Base-by-base conservation (phyloP, 2,888 invertebrate genomes). In the Strigamia crassipes region DNA sequence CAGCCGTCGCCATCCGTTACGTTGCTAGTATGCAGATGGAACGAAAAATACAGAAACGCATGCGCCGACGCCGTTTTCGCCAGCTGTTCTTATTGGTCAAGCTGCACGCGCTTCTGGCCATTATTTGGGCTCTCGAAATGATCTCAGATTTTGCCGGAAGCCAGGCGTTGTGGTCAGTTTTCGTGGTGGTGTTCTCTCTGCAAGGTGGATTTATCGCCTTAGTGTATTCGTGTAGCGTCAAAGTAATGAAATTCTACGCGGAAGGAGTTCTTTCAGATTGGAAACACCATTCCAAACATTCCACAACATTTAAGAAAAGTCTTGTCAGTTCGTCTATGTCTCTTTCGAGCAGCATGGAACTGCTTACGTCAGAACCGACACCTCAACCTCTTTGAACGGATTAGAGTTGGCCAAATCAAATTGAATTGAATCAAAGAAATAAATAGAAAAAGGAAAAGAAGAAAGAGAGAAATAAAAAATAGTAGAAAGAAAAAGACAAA, bases 181-280 rank as follows among this genome's bases (percentile, higher is more conserved):
- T 81, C 42, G 81, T 81, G 18, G 66, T 81, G 31, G 73, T 18
- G 18, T 81, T 73, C 23, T 81, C 81, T 10, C 41, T 81, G n/a
- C 81, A 81, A 38, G 81, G 81, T 46, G 81, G 81, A 73, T 31
- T 81, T 18, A 73, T 81, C 21, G 81, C 81, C 21, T 66, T 81
- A 18, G 73, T 81, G 38, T 81, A 81, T 73, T 23, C 81, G 73
- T 81, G 81, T 73, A 81, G 66, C 73, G 81, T 73, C 46, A 31
- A 41, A 41, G 81, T 81, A 21, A 81, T 81, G 81, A 81, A 81
- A 66, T 23, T 73, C 13, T 81, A 81, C 73, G 23, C 66, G 2
- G 73, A 81, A 21, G 34, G 31, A 18, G 34, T 81, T 41, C 34
- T 27, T 34, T 27, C 27, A 12, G 51, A 80, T n/a, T 38, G 41